A percentile compares a stretch with the other conserved stretches of the same genome.
Evolutionary conservation across 1,140 invertebrate species (phyloP).

Genomic region (Leguminivora glycinivorella): DNA sequence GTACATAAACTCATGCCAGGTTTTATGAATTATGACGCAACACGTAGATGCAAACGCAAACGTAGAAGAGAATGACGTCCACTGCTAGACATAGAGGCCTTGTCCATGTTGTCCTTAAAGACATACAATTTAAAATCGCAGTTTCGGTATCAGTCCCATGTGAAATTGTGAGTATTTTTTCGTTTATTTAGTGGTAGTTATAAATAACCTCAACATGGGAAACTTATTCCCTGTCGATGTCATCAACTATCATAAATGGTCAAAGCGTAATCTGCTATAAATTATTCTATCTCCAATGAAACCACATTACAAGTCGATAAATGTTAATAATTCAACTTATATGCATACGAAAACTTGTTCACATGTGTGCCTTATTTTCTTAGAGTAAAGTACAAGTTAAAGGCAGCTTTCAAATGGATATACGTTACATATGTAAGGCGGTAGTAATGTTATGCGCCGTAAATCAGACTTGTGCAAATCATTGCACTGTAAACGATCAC

Average conservation of each 20-base stretch:
- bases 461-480: slow-evolving; percentile 15
- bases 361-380: background rate
- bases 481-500: slow-evolving; percentile 9
- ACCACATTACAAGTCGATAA: slow-evolving; percentile 7
- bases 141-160: too few relatives aligned
- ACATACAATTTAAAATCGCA: too few relatives aligned
- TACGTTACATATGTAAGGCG: background rate
- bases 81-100: too few relatives aligned
- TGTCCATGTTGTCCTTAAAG: too few relatives aligned
- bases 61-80: too few relatives aligned
- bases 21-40: too few relatives aligned
- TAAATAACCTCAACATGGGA: background rate
- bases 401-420: background rate
- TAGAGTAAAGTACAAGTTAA: background rate
- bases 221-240: background rate
- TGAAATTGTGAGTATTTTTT: too few relatives aligned
- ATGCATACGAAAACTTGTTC: background rate
- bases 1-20: too few relatives aligned
- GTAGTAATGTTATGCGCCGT: background rate
- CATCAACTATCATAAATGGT: background rate
- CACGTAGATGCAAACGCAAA: too few relatives aligned
- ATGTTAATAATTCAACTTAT: background rate
- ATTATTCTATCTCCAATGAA: slow-evolving; percentile 21
- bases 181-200: background rate
- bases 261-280: slow-evolving; percentile 14